These are phyloP conservation scores for Sinhomidia bicolor DNA, from an alignment of 2,888 invertebrate species.

Conservation along the genomic window DNA sequence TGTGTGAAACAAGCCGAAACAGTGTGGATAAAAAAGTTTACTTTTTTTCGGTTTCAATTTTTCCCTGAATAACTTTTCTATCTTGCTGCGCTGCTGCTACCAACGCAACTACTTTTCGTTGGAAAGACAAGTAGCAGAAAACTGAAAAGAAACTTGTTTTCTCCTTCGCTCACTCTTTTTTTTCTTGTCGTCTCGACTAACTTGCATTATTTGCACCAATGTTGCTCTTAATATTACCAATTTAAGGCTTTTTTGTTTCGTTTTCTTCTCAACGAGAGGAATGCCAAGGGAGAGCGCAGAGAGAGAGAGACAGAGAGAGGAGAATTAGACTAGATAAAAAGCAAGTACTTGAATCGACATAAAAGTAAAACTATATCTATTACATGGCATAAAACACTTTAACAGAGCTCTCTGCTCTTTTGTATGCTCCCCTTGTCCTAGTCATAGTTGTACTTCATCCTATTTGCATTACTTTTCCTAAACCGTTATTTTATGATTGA, in stretches of 20 bases:
- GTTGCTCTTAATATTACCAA: constrained; percentile 25
- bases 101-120: neutral
- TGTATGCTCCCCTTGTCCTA: constrained; percentile 3
- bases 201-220: constrained; percentile 3
- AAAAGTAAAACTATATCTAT: neutral
- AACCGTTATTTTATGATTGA: constrained; percentile 39
- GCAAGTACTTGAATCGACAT: neutral
- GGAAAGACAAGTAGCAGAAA: no score
- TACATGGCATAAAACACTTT: neutral
- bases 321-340: neutral
- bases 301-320: neutral
- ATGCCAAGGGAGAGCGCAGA: neutral
- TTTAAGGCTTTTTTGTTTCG: neutral
- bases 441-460: neutral
- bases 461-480: neutral
- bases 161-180: neutral
- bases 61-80: neutral
- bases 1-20: neutral
- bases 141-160: neutral
- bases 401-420: neutral
- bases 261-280: neutral
- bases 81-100: neutral
- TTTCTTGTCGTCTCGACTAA: neutral
- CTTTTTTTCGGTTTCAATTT: neutral
- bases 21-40: neutral